Conservation (phyloP, 1,140 invertebrate genomes). For the Vollenhovia emeryi region DNA sequence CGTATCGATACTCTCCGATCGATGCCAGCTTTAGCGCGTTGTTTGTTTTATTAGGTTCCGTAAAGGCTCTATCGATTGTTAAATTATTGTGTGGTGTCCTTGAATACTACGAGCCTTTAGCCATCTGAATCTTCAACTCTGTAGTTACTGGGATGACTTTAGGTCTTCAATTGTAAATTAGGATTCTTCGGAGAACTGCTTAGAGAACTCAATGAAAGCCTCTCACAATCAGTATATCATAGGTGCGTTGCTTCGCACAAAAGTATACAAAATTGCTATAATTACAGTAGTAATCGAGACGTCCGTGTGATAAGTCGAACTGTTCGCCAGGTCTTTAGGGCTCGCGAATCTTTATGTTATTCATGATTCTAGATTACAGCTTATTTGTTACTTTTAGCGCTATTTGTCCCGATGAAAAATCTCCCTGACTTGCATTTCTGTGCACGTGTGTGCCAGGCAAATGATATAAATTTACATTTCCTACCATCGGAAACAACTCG, state of each 20-base stretch:
- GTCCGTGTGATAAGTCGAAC: neutral
- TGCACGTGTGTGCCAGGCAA: neutral
- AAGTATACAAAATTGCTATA: neutral
- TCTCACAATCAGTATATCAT: neutral
- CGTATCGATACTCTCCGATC: constrained; percentile 46
- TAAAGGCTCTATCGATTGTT: constrained; percentile 51
- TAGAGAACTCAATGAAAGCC: neutral
- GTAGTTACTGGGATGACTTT: neutral
- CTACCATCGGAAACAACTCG: neutral
- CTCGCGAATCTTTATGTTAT: neutral
- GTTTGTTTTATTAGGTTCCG: constrained; percentile 52
- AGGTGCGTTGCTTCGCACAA: neutral
- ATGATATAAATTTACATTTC: constrained; percentile 23
- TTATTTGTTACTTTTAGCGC: neutral
- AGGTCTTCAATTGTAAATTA: neutral
- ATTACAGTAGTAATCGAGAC: neutral
- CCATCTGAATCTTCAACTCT: constrained; percentile 22
- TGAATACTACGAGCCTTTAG: constrained; percentile 28
- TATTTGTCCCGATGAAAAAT: neutral
- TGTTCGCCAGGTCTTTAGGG: too few relatives aligned
- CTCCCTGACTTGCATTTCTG: neutral
- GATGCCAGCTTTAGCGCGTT: constrained; percentile 51
- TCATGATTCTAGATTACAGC: neutral
- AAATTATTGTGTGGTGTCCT: constrained; percentile 40
- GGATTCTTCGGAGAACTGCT: neutral